Percentiles rank a stretch among this genome's conserved stretches.
Conservation (phyloP, 2,797 vertebrate genomes). For the Oryzias dopingdopingensis region DNA sequence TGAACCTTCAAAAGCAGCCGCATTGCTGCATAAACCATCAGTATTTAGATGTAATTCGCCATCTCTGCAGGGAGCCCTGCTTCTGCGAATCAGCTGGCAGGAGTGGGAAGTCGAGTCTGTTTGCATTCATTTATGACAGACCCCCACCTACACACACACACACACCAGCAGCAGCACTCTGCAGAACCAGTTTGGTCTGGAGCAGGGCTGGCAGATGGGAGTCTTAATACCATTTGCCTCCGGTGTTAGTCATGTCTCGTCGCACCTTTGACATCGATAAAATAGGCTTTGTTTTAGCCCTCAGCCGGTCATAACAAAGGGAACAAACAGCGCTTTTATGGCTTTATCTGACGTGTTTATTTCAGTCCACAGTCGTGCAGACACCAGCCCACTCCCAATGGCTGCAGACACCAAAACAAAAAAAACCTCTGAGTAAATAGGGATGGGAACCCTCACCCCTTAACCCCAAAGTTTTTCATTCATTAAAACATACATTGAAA, state of each 20-base stretch:
- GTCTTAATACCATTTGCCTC: constrained; percentile 60
- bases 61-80: not conserved
- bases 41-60: too few species aligned
- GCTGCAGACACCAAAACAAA: constrained; percentile 45
- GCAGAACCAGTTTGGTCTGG: constrained; percentile 42
- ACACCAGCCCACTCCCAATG: constrained; percentile 33
- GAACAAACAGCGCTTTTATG: constrained; percentile 69
- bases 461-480: constrained; percentile 28
- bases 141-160: not conserved
- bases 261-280: constrained; percentile 67
- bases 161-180: not conserved
- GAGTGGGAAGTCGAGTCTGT: not conserved
- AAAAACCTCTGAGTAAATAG: constrained; percentile 51
- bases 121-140: constrained; percentile 9
- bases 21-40: too few species aligned
- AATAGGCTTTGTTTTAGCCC: constrained; percentile 65
- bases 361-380: constrained; percentile 60
- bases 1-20: too few species aligned
- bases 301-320: constrained; percentile 58
- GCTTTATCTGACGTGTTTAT: constrained; percentile 64
- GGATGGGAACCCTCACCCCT: constrained; percentile 14
- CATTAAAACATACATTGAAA: constrained; percentile 13
- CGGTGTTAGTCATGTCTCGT: constrained; percentile 72
- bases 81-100: not conserved
- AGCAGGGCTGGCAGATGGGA: constrained; percentile 57